Evolutionary conservation across 2,113 vertebrate species (phyloP).

Genomic region (Prinia subflava): DNA sequence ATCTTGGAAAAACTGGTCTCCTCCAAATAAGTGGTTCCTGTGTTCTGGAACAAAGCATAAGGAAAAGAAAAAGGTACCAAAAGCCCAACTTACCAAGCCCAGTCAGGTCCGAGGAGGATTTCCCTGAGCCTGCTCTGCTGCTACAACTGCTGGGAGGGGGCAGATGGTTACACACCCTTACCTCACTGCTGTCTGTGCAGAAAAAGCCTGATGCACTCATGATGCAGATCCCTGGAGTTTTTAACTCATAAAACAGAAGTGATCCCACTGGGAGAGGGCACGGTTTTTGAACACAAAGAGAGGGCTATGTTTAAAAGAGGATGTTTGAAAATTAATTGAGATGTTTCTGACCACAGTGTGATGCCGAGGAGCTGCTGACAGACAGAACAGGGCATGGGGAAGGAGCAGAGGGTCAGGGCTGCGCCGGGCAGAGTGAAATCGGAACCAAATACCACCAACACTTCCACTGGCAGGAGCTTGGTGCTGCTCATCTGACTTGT

Average conservation of each 20-base stretch:
- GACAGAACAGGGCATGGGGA: neutral
- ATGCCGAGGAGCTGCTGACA: neutral
- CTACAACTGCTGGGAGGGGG: neutral
- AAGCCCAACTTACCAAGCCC: conserved; percentile 26
- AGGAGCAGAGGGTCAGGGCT: neutral
- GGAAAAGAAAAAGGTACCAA: neutral
- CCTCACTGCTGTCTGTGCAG: neutral
- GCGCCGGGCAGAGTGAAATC: neutral
- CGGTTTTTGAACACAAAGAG: neutral
- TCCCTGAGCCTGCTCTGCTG: neutral
- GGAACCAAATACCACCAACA: neutral
- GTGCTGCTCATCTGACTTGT: neutral
- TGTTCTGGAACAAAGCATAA: neutral
- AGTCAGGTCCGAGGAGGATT: rapidly evolving
- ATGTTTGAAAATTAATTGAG: neutral
- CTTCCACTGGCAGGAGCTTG: neutral
- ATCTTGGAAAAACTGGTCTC: neutral
- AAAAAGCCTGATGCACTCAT: neutral
- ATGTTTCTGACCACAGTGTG: neutral
- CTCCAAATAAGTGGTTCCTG: neutral
- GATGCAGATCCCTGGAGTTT: neutral
- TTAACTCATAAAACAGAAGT: conserved; percentile 1
- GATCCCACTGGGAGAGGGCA: neutral
- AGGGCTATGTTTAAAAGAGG: neutral
- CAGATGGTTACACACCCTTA: neutral